These are phyloP conservation scores for Argyrosomus regius DNA, from an alignment of 2,797 vertebrate genomes.

Conservation along the genomic window DNA sequence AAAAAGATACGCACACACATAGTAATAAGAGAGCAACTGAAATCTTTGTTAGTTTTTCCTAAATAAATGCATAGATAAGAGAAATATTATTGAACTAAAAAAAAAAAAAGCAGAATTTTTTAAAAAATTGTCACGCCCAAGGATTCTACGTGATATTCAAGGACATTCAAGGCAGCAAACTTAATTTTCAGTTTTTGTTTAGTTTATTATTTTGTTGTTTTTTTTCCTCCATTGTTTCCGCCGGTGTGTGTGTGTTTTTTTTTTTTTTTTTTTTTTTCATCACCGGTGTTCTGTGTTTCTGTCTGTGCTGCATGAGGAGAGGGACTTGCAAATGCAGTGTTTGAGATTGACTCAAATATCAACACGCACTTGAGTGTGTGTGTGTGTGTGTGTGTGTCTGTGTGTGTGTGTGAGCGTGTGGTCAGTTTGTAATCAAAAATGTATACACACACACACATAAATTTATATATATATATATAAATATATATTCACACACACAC, in stretches of 20 bases:
- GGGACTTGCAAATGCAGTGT: conserved; percentile 70
- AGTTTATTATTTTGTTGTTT: conserved; percentile 35
- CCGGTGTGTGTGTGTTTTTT: conserved; percentile 69
- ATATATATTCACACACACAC: conserved; percentile 7
- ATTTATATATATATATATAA: neutral
- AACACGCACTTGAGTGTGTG: conserved; percentile 65
- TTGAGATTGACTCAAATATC: conserved; percentile 73
- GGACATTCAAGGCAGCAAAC: conserved; percentile 83
- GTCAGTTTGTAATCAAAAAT: conserved; percentile 74
- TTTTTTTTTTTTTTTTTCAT: conserved; percentile 48
- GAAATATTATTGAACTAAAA: conserved; percentile 81
- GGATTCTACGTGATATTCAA: conserved; percentile 83
- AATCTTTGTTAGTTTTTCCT: conserved; percentile 79
- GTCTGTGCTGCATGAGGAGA: conserved; percentile 81
- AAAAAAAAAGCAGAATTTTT: conserved; percentile 43
- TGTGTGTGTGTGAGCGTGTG: conserved; percentile 71
- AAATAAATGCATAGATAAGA: conserved; percentile 81
- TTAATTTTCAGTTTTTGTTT: conserved; percentile 66
- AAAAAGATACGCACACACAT: conserved; percentile 78
- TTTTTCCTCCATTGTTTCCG: conserved; percentile 65
- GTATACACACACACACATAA: conserved; percentile 57
- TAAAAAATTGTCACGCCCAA: conserved; percentile 80
- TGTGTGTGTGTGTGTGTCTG: conserved; percentile 69
- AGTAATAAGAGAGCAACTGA: conserved; percentile 84
- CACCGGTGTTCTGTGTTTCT: conserved; percentile 76